These are phyloP conservation scores for Siniperca chuatsi DNA, from an alignment of 2,113 vertebrate species.

Conservation along the genomic window DNA sequence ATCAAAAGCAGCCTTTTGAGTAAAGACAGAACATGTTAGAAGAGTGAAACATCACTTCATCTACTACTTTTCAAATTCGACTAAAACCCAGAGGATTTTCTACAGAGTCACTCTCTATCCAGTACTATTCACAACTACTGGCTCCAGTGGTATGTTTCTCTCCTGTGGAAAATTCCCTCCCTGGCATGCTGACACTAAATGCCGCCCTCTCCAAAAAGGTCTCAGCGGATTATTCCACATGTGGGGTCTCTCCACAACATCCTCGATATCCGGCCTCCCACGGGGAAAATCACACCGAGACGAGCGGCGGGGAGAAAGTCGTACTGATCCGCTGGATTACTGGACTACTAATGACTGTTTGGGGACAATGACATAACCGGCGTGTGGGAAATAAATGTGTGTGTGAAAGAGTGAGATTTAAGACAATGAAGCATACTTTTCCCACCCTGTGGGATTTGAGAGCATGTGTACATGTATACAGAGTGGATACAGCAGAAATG, in stretches of 20 bases:
- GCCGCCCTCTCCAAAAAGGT: conserved; percentile 26
- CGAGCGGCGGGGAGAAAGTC: conserved; percentile 30
- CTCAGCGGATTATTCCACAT: conserved; percentile 63
- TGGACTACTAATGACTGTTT: conserved; percentile 81
- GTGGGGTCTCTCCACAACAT: conserved; percentile 65
- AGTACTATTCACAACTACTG: neutral
- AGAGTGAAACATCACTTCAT: neutral
- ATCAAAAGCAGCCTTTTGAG: neutral
- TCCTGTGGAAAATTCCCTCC: conserved; percentile 45
- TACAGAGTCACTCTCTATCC: conserved; percentile 14
- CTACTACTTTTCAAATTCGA: neutral
- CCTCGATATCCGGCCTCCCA: conserved; percentile 62
- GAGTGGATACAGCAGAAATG: neutral
- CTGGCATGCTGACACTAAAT: conserved; percentile 48
- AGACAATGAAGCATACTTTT: conserved; percentile 37
- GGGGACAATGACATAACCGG: conserved; percentile 50
- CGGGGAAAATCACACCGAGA: conserved; percentile 54
- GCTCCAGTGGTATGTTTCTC: neutral
- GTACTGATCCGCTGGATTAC: conserved; percentile 47
- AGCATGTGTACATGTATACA: conserved; percentile 46
- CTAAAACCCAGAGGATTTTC: conserved; percentile 13
- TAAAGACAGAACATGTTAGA: neutral
- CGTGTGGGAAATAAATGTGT: conserved; percentile 57
- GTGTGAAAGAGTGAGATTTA: conserved; percentile 39
- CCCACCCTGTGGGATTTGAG: conserved; percentile 45